Percentiles rank a stretch among this genome's conserved stretches.
Evolutionary conservation across 2,888 invertebrate species (phyloP).

Genomic region (Autographa pulchrina): DNA sequence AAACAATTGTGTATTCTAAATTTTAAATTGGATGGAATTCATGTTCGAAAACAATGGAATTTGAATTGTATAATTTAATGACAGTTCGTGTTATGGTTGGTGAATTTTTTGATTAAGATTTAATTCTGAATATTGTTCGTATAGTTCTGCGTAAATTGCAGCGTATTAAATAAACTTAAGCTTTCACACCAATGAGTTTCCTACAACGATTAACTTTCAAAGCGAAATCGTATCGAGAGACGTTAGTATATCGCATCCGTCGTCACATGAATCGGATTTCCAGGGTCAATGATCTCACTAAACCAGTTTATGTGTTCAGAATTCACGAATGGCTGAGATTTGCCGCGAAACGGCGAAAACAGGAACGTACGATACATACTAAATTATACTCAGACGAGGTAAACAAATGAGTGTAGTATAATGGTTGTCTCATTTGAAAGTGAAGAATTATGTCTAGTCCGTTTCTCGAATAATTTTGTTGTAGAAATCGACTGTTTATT

Average conservation of each 20-base stretch:
- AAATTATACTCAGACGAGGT: constrained; percentile 23
- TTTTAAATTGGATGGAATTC: background rate
- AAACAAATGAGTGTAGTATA: constrained; percentile 33
- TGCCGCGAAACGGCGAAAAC: constrained; percentile 41
- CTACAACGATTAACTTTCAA: constrained; percentile 32
- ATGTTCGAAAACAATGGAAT: background rate
- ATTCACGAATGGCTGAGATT: constrained; percentile 48
- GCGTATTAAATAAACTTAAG: constrained; percentile 10
- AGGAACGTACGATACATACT: constrained; percentile 32
- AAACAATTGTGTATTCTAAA: constrained; percentile 1
- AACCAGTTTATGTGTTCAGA: constrained; percentile 54
- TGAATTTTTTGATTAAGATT: background rate
- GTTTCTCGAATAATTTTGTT: constrained; percentile 30
- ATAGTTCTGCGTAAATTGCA: background rate
- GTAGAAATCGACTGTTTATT: constrained; percentile 21
- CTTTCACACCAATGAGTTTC: constrained; percentile 44
- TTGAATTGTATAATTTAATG: background rate
- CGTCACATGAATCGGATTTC: constrained; percentile 46
- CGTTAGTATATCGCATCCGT: constrained; percentile 42
- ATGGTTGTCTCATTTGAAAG: constrained; percentile 40
- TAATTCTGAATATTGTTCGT: background rate
- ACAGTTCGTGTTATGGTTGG: background rate
- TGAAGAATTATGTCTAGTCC: constrained; percentile 18
- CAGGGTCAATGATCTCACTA: constrained; percentile 59
- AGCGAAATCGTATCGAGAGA: constrained; percentile 49